phyloP scores from a whole-genome alignment of 1,140 invertebrate species.

The Apis dorsata region DNA sequence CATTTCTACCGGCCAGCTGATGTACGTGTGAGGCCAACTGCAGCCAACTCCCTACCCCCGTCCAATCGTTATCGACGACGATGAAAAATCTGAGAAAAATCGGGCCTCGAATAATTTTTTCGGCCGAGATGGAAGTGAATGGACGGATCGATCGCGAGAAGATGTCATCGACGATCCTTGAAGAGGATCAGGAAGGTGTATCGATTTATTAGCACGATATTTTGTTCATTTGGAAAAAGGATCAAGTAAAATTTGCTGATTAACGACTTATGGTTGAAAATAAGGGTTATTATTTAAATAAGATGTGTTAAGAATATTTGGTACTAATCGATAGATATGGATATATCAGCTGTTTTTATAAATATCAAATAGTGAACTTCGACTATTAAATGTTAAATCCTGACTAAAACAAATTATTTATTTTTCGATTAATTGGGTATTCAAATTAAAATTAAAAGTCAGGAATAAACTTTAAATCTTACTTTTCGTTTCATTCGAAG shows the following conservation, averaged over 20 bases:
- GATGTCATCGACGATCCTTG: neutral
- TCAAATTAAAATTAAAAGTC: no score
- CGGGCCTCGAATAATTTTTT: neutral
- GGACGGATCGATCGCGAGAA: neutral
- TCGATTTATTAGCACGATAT: no score
- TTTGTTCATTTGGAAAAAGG: no score
- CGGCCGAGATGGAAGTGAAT: neutral
- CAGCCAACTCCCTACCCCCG: neutral
- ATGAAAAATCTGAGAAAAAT: constrained; percentile 18
- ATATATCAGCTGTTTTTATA: neutral
- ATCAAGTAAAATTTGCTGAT: no score
- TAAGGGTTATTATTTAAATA: no score
- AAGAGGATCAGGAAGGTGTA: no score
- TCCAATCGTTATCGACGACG: constrained; percentile 7
- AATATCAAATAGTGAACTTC: neutral
- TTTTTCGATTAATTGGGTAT: neutral
- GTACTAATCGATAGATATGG: no score
- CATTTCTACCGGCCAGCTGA: constrained; percentile 10
- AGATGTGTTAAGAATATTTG: no score
- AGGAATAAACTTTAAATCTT: no score
- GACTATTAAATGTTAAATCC: neutral
- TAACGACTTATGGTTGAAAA: no score
- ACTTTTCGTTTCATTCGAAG: no score
- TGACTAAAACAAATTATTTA: no score
- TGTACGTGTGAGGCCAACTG: constrained; percentile 25